Evolutionary conservation across 2,113 vertebrate species (phyloP).

Genomic region (Tympanuchus pallidicinctus): DNA sequence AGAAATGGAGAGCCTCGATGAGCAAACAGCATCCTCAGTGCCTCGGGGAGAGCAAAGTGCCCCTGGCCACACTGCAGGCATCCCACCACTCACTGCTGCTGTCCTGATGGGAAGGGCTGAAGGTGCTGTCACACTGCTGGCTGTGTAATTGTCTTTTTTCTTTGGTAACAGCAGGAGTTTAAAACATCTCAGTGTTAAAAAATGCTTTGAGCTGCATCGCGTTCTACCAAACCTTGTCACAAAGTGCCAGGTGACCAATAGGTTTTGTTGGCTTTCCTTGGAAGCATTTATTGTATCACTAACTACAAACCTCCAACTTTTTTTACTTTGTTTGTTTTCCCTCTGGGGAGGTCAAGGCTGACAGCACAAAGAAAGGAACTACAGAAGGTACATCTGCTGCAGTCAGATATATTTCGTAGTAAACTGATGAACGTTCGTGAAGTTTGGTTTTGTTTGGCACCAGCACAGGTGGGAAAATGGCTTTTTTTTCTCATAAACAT

Average conservation of each 20-base stretch:
- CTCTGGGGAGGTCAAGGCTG: neutral
- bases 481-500: neutral
- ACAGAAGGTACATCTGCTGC: neutral
- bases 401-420: neutral
- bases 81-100: neutral
- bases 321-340: neutral
- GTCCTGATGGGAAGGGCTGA: neutral
- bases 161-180: neutral
- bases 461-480: neutral
- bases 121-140: neutral
- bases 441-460: neutral
- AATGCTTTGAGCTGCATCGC: neutral
- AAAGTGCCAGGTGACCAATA: neutral
- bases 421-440: neutral
- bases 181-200: neutral
- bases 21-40: neutral
- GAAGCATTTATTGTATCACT: neutral
- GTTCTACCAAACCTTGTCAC: neutral
- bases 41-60: neutral
- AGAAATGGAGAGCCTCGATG: slow-evolving; percentile 86
- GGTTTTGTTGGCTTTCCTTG: neutral
- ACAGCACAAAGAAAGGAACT: neutral
- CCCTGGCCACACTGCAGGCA: neutral
- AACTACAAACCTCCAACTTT: neutral
- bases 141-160: neutral